These are phyloP conservation scores for Bubo scandiacus DNA, from an alignment of 2,113 vertebrate genomes.

Conservation along the genomic window DNA sequence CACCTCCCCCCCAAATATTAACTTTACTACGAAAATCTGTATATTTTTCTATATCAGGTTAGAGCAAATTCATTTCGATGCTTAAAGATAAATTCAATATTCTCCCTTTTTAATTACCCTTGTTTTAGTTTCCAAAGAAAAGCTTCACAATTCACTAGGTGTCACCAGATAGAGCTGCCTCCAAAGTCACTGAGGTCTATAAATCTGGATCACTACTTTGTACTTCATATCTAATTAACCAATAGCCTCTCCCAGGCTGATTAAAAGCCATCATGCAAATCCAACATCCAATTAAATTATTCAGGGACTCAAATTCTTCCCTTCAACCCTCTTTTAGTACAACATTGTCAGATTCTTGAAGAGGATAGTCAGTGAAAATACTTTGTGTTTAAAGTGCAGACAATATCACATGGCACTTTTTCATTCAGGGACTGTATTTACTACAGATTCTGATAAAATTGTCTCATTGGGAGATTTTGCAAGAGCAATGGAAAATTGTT, in stretches of 20 bases:
- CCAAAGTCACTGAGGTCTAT: neutral
- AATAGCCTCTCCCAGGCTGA: neutral
- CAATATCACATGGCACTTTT: neutral
- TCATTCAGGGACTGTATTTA: neutral
- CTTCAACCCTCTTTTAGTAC: neutral
- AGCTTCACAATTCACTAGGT: neutral
- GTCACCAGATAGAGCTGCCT: neutral
- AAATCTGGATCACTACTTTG: neutral
- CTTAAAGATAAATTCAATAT: neutral
- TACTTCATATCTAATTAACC: neutral
- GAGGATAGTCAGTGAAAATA: neutral
- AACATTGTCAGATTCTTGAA: neutral
- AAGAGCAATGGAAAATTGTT: neutral
- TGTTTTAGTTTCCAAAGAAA: neutral
- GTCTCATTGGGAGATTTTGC: neutral
- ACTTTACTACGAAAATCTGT: neutral
- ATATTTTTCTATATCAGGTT: neutral
- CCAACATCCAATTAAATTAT: neutral
- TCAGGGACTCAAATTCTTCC: neutral
- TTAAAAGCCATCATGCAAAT: neutral
- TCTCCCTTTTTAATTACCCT: neutral
- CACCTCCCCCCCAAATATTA: fast-evolving
- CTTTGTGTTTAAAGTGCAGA: neutral
- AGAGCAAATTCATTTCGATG: neutral
- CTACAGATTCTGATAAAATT: neutral